phyloP scores from a whole-genome alignment of 2,888 invertebrate genomes.

The Trichogramma dendrolimi region DNA sequence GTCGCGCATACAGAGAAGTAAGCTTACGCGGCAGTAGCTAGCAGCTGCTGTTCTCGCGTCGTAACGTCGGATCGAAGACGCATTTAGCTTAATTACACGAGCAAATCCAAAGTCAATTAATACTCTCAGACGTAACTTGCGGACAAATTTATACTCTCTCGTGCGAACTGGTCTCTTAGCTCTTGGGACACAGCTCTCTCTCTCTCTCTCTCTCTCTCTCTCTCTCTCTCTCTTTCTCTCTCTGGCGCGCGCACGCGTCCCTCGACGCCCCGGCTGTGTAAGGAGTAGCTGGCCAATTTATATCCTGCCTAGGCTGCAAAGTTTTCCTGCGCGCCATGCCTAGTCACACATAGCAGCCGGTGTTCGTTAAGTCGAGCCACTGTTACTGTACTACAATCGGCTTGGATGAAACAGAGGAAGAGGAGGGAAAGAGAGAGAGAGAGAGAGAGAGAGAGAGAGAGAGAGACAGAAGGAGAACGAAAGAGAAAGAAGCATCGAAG shows the following conservation, averaged over 20 bases:
- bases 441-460: too few species aligned
- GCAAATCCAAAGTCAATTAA: conserved; percentile 21
- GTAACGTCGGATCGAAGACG: conserved; percentile 4
- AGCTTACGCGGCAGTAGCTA: too few species aligned
- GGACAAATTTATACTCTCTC: conserved; percentile 8
- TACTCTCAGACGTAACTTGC: background rate
- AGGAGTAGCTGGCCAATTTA: too few species aligned
- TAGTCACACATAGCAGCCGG: background rate
- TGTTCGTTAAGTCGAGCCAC: conserved; percentile 2
- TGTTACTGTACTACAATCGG: too few species aligned
- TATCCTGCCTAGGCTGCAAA: background rate
- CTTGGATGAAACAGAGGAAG: background rate
- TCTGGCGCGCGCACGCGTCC: background rate
- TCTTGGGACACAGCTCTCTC: background rate
- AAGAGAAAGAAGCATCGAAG: too few species aligned
- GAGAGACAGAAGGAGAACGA: background rate
- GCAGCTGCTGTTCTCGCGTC: too few species aligned
- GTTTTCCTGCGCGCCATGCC: conserved; percentile 7
- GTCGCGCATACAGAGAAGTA: too few species aligned
- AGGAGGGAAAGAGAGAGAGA: background rate
- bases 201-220: background rate
- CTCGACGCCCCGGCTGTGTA: background rate
- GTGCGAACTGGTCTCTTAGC: background rate
- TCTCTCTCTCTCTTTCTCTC: conserved; percentile 3
- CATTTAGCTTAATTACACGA: conserved; percentile 16